Base-by-base conservation (phyloP, 1,140 invertebrate genomes). In the Pseudoatta argentina region DNA sequence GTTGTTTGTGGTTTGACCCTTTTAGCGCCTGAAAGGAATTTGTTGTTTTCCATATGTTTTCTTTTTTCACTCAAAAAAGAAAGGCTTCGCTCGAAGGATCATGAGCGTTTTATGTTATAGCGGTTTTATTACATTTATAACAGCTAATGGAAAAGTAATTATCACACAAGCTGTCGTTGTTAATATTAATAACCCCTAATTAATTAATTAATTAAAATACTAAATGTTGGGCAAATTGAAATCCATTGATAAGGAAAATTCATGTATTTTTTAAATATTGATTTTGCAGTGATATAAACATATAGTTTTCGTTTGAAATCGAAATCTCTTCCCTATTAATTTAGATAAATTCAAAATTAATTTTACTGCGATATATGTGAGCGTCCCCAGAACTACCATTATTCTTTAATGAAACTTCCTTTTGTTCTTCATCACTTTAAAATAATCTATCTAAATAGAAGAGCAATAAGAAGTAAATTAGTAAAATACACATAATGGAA, bases 181-280 rank as follows among this genome's bases (percentile, higher is more conserved):
- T 59, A 57, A 71, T 71, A 27, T 82, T 44, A 18, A 55, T 44
- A 2, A n/a, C 16, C 48, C 16, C 24, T 18, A 61, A 30, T 44
- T 67, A 72, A 59, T 34, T 66, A 34, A 21, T 55, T 55, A 21
- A n/a, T 59, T 44, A 44, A 51, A 59, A 14, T 24, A 18, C 14
- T 53, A 24, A 67, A 67, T 39, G 3, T 39, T 27, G 73, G 34
- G 16, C 39, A 61, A 44, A 77, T 44, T 48, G 21, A 61, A 44
- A 75, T 14, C 34, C 53, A 30, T 34, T 39, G 18, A 24, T 30
- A 51, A 59, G 61, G 27, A 53, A 14, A 53, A 24, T 14, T 67
- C 14, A 10, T n/a, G 76, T 79, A 79, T 67, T 79, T 79, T 67
- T 79, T 24, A 67, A 67, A 67, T 79, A 79, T 79, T 21, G 63